Evolutionary conservation across 2,888 invertebrate species (phyloP).

Genomic region (Zygothrica quintamaculata): DNA sequence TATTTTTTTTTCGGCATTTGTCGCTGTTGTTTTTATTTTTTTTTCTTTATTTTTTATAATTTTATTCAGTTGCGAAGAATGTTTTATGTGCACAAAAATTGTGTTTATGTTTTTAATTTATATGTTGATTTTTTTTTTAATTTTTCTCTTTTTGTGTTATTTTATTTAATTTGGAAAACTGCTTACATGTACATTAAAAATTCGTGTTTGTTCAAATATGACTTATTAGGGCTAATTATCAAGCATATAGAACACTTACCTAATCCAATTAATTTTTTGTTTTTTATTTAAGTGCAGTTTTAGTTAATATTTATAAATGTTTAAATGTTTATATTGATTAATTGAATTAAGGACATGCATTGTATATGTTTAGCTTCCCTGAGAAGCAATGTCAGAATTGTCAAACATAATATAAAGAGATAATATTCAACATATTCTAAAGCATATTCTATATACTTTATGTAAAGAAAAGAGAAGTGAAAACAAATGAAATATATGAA

Average conservation of each 20-base stretch:
- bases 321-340: conserved; percentile 17
- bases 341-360: conserved; percentile 46
- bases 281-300: conserved; percentile 40
- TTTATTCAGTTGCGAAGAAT: conserved; percentile 35
- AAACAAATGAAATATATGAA: not conserved
- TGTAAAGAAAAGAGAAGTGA: not conserved
- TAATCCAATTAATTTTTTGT: conserved; percentile 15
- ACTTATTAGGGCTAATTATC: conserved; percentile 38
- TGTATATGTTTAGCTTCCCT: conserved; percentile 36
- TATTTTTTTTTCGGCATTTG: conserved; percentile 65
- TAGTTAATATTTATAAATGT: conserved; percentile 6
- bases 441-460: not conserved
- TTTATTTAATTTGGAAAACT: conserved; percentile 45
- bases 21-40: conserved; percentile 39
- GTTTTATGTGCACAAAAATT: conserved; percentile 49
- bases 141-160: not conserved
- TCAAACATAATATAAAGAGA: too few species aligned
- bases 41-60: conserved; percentile 29
- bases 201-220: conserved; percentile 54
- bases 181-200: conserved; percentile 65
- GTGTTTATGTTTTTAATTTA: conserved; percentile 25
- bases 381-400: conserved; percentile 37
- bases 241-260: conserved; percentile 40
- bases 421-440: conserved; percentile 1
- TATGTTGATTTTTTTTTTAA: not conserved